Conservation (phyloP, 2,888 invertebrate genomes). For the Temnothorax ravouxi region DNA sequence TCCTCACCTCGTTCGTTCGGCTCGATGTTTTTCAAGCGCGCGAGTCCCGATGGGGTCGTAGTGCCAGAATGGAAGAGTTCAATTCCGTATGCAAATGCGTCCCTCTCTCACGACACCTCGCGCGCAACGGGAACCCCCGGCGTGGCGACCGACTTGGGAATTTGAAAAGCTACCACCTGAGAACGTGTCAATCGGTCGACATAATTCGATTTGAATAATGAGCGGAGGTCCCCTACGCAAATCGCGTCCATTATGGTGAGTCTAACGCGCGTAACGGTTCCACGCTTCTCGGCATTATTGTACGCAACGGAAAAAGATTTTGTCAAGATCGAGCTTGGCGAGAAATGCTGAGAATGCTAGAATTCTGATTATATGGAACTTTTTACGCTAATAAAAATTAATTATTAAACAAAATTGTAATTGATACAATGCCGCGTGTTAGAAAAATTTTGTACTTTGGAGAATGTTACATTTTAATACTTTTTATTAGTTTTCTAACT, state of each 20-base stretch:
- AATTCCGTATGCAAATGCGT: slow-evolving; percentile 82
- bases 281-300: slow-evolving; percentile 64
- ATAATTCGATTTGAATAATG: slow-evolving; percentile 84
- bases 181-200: slow-evolving; percentile 82
- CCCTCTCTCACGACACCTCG: slow-evolving; percentile 71
- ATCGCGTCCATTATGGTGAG: slow-evolving; percentile 80
- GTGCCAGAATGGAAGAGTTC: slow-evolving; percentile 70
- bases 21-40: slow-evolving; percentile 54
- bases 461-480: not conserved
- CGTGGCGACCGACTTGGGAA: slow-evolving; percentile 72
- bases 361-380: not conserved
- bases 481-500: not conserved
- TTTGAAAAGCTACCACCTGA: slow-evolving; percentile 81
- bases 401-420: slow-evolving; percentile 6
- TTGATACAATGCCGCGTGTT: not conserved
- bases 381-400: not conserved
- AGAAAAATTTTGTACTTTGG: not conserved
- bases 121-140: slow-evolving; percentile 68
- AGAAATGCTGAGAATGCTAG: not conserved
- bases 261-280: slow-evolving; percentile 75
- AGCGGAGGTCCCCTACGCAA: slow-evolving; percentile 84
- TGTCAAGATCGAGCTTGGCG: not conserved
- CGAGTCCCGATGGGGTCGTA: slow-evolving; percentile 54
- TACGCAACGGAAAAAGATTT: slow-evolving; percentile 46
- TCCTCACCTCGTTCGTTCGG: slow-evolving; percentile 49